Percentiles rank a stretch among this genome's conserved stretches.
Conservation (phyloP, 2,797 vertebrate genomes). For the Pitangus sulphuratus region DNA sequence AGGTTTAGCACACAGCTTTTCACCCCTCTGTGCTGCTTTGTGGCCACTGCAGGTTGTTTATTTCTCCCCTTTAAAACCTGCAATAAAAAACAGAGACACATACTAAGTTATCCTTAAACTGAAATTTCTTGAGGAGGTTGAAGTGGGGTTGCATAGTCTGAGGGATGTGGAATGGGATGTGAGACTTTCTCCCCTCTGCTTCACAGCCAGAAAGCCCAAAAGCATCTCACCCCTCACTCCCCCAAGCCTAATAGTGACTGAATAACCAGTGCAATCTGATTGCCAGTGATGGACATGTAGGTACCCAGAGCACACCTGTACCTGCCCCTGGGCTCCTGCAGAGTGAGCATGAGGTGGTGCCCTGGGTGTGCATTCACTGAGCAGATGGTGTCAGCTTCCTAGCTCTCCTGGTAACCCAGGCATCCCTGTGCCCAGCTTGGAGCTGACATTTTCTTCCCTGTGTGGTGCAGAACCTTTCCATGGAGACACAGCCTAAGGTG, state of each 20-base stretch:
- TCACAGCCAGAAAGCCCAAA: not conserved
- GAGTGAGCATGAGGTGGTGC: not conserved
- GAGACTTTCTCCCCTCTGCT: slow-evolving; percentile 7
- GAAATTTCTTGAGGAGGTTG: not conserved
- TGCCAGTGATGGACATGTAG: not conserved
- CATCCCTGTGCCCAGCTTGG: not conserved
- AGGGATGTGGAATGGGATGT: not conserved
- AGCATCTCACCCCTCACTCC: not conserved
- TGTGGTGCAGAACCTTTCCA: not conserved
- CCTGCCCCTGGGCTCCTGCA: not conserved
- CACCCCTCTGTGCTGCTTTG: not conserved
- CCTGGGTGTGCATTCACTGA: not conserved
- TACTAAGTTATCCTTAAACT: not conserved
- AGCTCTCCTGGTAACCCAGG: not conserved
- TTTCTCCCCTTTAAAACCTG: not conserved
- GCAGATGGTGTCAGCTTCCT: not conserved
- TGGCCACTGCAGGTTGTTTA: not conserved
- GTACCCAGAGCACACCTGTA: not conserved
- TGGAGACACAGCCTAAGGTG: not conserved
- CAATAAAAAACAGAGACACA: rapidly evolving
- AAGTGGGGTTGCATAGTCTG: not conserved
- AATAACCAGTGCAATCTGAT: not conserved
- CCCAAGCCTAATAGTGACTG: not conserved
- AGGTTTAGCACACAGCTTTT: not conserved
- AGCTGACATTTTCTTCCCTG: not conserved